Percentiles rank a stretch among this genome's conserved stretches.
phyloP scores from a whole-genome alignment of 1,140 invertebrate genomes.

The Dufourea novaeangliae region DNA sequence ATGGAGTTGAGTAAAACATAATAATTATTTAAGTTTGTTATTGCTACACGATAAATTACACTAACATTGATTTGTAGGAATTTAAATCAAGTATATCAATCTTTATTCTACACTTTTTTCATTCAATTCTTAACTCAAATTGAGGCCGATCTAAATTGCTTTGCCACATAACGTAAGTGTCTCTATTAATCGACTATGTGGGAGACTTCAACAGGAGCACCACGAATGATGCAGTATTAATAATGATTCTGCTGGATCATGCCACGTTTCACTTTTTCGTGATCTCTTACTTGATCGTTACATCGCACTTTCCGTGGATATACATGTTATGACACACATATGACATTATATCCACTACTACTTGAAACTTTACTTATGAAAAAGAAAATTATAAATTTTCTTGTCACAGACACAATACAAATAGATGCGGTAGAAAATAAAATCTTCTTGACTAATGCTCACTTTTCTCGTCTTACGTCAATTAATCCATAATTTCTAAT shows the following conservation, averaged over 20 bases:
- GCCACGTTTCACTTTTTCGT: conserved; percentile 64
- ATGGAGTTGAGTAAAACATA: too few relatives aligned
- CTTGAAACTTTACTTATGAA: background rate
- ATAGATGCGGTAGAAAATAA: too few relatives aligned
- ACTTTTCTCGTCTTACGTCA: too few relatives aligned
- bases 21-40: too few relatives aligned
- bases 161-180: background rate
- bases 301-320: conserved; percentile 15
- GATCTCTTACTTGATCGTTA: conserved; percentile 52
- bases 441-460: too few relatives aligned
- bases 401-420: too few relatives aligned
- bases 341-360: too few relatives aligned
- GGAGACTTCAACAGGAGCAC: conserved; percentile 29
- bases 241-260: conserved; percentile 61
- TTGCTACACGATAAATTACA: background rate
- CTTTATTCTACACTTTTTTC: background rate
- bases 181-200: conserved; percentile 33
- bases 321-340: background rate
- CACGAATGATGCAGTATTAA: conserved; percentile 13
- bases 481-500: too few relatives aligned
- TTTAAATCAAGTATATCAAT: background rate
- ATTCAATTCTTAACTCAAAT: background rate
- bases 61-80: background rate
- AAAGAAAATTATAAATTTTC: background rate
- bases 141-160: background rate